phyloP scores from a whole-genome alignment of 1,140 invertebrate species.

The Philaenus spumarius region DNA sequence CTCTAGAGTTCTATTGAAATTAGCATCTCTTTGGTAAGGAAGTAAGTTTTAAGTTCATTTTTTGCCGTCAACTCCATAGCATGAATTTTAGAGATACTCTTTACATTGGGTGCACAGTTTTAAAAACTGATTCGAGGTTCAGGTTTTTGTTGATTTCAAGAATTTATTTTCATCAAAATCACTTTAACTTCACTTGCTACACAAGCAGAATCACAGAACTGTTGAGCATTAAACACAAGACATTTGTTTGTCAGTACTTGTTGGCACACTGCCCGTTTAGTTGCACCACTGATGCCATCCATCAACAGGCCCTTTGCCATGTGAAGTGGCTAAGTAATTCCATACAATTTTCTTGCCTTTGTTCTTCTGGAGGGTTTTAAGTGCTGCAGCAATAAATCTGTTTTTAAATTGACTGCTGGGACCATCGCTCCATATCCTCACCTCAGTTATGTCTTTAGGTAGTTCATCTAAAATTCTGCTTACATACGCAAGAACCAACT shows the following conservation, averaged over 20 bases:
- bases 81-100: too few relatives aligned
- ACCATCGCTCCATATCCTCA: not conserved
- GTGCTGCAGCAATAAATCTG: not conserved
- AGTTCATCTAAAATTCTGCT: too few relatives aligned
- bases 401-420: too few relatives aligned
- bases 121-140: not conserved
- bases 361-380: not conserved
- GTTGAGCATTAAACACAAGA: not conserved
- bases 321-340: constrained; percentile 36
- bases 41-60: too few relatives aligned
- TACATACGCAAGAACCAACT: too few relatives aligned
- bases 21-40: too few relatives aligned
- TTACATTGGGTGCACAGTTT: too few relatives aligned
- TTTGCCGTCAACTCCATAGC: too few relatives aligned
- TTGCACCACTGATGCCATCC: constrained; percentile 28
- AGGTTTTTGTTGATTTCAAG: not conserved
- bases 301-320: constrained; percentile 40
- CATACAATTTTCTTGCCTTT: constrained; percentile 27
- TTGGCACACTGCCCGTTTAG: constrained; percentile 27
- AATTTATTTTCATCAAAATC: not conserved
- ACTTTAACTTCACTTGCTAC: not conserved
- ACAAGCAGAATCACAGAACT: not conserved
- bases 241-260: not conserved
- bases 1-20: too few relatives aligned
- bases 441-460: not conserved